Evolutionary conservation across 2,888 invertebrate genomes (phyloP).

Genomic region (Clistopyga incitator): DNA sequence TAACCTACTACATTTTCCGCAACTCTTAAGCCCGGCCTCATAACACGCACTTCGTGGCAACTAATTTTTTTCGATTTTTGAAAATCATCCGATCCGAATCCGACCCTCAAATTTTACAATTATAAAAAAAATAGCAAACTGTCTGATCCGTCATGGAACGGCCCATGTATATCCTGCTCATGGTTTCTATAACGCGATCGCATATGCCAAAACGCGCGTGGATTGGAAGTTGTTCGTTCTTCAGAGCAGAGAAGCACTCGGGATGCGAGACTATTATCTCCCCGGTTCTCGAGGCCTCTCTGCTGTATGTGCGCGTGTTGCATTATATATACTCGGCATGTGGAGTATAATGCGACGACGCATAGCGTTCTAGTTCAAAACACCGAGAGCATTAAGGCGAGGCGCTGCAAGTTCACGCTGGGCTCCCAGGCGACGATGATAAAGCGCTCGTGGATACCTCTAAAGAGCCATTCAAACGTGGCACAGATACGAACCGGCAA

Average conservation of each 20-base stretch:
- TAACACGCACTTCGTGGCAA: no score
- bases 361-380: constrained; percentile 40
- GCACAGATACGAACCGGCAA: constrained; percentile 65
- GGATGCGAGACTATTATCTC: constrained; percentile 32
- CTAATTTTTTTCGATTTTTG: no score
- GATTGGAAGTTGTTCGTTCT: constrained; percentile 27
- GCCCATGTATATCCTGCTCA: background rate
- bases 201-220: constrained; percentile 22
- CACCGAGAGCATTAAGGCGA: constrained; percentile 62
- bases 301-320: constrained; percentile 18
- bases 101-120: no score
- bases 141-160: no score
- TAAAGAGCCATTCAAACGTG: constrained; percentile 74
- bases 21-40: no score
- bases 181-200: constrained; percentile 8
- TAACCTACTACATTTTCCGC: no score
- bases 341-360: constrained; percentile 15
- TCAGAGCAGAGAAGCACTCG: background rate
- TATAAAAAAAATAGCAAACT: no score
- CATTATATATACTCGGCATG: constrained; percentile 7
- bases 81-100: no score
- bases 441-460: constrained; percentile 66
- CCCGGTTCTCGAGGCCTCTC: constrained; percentile 3
- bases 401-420: constrained; percentile 14
- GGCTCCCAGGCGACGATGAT: constrained; percentile 61